Conservation (phyloP, 1,140 invertebrate species). For the Anoplolepis gracilipes region DNA sequence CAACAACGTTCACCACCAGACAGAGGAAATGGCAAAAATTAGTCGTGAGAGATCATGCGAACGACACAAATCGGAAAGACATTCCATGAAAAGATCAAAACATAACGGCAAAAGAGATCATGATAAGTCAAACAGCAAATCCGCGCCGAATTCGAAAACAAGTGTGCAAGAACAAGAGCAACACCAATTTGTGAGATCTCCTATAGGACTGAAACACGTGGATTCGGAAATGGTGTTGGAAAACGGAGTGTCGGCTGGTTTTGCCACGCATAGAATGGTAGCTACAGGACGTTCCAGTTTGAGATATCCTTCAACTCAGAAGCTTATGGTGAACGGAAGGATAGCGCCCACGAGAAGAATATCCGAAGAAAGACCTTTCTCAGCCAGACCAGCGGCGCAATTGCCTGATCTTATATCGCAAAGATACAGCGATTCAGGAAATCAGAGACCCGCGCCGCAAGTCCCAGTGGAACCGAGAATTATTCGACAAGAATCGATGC, state of each 20-base stretch:
- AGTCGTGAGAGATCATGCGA: slow-evolving; percentile 73
- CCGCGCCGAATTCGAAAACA: slow-evolving; percentile 72
- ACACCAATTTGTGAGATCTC: slow-evolving; percentile 70
- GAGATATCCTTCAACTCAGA: slow-evolving; percentile 83
- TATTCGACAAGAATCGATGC: slow-evolving; percentile 81
- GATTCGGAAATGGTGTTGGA: slow-evolving; percentile 75
- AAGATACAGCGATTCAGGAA: slow-evolving; percentile 80
- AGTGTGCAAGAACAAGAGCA: slow-evolving; percentile 68
- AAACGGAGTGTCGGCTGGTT: slow-evolving; percentile 78
- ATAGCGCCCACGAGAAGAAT: slow-evolving; percentile 80
- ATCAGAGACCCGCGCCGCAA: slow-evolving; percentile 79
- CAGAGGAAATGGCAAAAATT: slow-evolving; percentile 59
- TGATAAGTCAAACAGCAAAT: slow-evolving; percentile 71
- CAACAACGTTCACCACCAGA: slow-evolving; percentile 44
- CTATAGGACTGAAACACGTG: slow-evolving; percentile 62
- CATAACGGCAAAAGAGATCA: slow-evolving; percentile 73
- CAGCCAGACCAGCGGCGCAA: slow-evolving; percentile 74
- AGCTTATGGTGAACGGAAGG: slow-evolving; percentile 85
- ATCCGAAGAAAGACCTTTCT: slow-evolving; percentile 72
- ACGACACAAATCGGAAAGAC: slow-evolving; percentile 77
- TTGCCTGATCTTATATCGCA: slow-evolving; percentile 80
- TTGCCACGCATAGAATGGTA: slow-evolving; percentile 79
- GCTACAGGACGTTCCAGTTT: slow-evolving; percentile 82
- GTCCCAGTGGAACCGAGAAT: slow-evolving; percentile 80
- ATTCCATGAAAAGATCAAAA: slow-evolving; percentile 78